Base-by-base conservation (phyloP, 2,797 vertebrate genomes). In the Phoebastria nigripes region DNA sequence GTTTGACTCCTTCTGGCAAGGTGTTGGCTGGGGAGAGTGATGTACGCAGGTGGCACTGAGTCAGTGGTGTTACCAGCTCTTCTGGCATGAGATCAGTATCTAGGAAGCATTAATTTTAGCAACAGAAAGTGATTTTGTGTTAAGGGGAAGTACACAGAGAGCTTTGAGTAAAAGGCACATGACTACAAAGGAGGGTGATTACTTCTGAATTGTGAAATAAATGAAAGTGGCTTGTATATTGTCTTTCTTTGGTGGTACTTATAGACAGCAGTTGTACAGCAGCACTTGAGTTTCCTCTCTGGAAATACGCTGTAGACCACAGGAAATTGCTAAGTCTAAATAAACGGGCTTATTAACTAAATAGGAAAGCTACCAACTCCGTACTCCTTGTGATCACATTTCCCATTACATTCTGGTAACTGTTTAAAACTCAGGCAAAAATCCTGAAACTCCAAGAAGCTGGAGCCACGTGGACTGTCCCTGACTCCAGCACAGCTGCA, bases 51-150 rank as follows among this genome's bases (percentile, higher is more conserved):
- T 82, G 47, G n/a, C 28, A 17, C 73, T 42, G 56, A 70, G 49
- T 67, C 49, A 67, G 17, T 31, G 71, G 22, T 59, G 67, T 56
- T 19, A 72, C n/a, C 67, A 80, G 37, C 29, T 84, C 47, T 80
- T 92, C 83, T 82, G 55, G 49, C 31, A 51, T 15, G 59, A 87
- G 71, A 70, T 59, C 54, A 20, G 18, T 67, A 49, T 52, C 55
- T 58, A 89, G 94, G 80, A 91, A 94, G 65, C n/a, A 79, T 78
- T 90, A 83, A 90, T 94, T 95, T 96, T 94, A 97, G 92, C 80
- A 93, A 63, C 55, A 76, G 91, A 93, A 96, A 86, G 73, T 89
- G 87, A 52, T 91, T 93, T 93, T 90, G 28, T 91, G 25, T 85
- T 74, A 63, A 96, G 79, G 17, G 74, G 93, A 93, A 95, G 93